These are phyloP conservation scores for Plodia interpunctella DNA, from an alignment of 1,140 invertebrate species.

Conservation along the genomic window DNA sequence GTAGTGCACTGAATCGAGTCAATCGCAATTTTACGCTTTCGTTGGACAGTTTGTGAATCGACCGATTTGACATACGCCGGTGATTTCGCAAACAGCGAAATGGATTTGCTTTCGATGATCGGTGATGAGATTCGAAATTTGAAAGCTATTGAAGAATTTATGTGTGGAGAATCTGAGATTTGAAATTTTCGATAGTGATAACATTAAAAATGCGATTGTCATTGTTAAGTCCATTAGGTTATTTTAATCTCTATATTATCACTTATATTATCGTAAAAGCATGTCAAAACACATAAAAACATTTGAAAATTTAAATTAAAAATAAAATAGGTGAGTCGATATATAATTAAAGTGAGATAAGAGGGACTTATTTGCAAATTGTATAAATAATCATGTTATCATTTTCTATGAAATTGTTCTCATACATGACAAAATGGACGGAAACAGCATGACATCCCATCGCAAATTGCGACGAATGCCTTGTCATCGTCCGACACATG, in stretches of 20 bases:
- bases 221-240: too few relatives aligned
- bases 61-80: slow-evolving; percentile 16
- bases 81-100: background rate
- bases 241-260: too few relatives aligned
- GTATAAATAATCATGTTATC: too few relatives aligned
- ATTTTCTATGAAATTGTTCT: background rate
- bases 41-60: slow-evolving; percentile 15
- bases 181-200: too few relatives aligned
- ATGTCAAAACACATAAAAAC: too few relatives aligned
- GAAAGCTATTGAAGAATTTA: slow-evolving; percentile 10
- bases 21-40: slow-evolving; percentile 22
- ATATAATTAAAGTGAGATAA: too few relatives aligned
- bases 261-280: too few relatives aligned
- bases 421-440: background rate
- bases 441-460: background rate
- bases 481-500: background rate
- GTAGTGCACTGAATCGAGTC: background rate
- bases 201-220: background rate
- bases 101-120: background rate
- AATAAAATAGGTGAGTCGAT: too few relatives aligned
- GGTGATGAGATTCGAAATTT: background rate
- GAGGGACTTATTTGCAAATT: too few relatives aligned
- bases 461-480: background rate
- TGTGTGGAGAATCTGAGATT: background rate
- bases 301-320: too few relatives aligned